Percentiles rank a stretch among this genome's conserved stretches.
Conservation (phyloP, 2,797 vertebrate species). For the Microctenopoma lineatum region DNA sequence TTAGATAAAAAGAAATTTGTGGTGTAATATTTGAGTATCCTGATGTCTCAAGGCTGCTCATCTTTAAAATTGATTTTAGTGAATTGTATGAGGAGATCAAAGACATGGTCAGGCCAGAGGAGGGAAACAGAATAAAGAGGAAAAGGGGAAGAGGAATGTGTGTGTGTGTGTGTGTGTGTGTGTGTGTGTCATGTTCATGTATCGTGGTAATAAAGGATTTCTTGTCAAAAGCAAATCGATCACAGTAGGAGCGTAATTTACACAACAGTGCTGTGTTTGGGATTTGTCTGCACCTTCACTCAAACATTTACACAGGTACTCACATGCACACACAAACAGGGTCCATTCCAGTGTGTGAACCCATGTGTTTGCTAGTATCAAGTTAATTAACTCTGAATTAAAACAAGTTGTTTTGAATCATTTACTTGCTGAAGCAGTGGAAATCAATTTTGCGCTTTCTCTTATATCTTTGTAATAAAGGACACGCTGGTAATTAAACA, state of each 20-base stretch:
- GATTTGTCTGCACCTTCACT: constrained; percentile 20
- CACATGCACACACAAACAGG: not conserved
- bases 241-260: constrained; percentile 38
- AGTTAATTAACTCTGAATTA: constrained; percentile 57
- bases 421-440: constrained; percentile 52
- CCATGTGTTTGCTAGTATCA: constrained; percentile 6
- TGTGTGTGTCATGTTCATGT: constrained; percentile 13
- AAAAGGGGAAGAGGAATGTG: not conserved
- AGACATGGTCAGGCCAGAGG: constrained; percentile 25
- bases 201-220: constrained; percentile 38
- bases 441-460: constrained; percentile 53
- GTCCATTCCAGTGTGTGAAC: constrained; percentile 13
- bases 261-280: constrained; percentile 11
- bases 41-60: constrained; percentile 21
- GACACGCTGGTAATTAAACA: constrained; percentile 58
- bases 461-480: constrained; percentile 52
- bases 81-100: constrained; percentile 43
- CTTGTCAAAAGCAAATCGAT: constrained; percentile 49
- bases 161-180: not conserved
- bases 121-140: constrained; percentile 8
- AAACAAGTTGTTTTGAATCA: constrained; percentile 49
- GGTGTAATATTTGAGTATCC: constrained; percentile 24
- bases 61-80: constrained; percentile 41
- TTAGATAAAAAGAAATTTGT: constrained; percentile 23
- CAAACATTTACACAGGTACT: not conserved